These are phyloP conservation scores for Hydrolagus affinis DNA, from an alignment of 2,113 vertebrate genomes.

Conservation along the genomic window DNA sequence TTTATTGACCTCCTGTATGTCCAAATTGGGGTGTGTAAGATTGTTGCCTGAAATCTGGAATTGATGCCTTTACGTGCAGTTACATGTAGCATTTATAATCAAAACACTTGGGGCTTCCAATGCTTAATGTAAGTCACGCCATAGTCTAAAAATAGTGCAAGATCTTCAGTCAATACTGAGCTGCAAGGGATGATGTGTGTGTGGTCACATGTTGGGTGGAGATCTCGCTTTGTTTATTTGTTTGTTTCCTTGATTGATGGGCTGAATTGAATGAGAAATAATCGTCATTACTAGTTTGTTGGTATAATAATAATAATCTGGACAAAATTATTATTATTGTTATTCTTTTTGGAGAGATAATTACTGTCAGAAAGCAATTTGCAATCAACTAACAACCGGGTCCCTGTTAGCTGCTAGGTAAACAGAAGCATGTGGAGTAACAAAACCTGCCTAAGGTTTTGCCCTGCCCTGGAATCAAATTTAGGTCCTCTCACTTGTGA, in stretches of 20 bases:
- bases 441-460: too few species aligned
- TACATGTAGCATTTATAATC: neutral
- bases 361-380: too few species aligned
- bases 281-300: neutral
- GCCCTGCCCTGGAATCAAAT: too few species aligned
- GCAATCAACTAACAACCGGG: too few species aligned
- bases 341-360: too few species aligned
- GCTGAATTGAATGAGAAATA: neutral
- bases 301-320: neutral
- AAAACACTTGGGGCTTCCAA: neutral
- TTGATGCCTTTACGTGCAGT: neutral
- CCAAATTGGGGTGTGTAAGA: too few species aligned
- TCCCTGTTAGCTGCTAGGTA: too few species aligned
- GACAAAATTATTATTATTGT: too few species aligned
- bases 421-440: too few species aligned
- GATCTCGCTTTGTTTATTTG: neutral
- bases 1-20: too few species aligned
- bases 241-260: neutral
- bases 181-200: neutral
- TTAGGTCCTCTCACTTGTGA: too few species aligned
- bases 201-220: neutral
- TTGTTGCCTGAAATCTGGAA: neutral
- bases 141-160: neutral
- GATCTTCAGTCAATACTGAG: neutral
- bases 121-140: constrained; percentile 7